Percentiles rank a stretch among this genome's conserved stretches.
phyloP scores from a whole-genome alignment of 2,888 invertebrate genomes.

The Agriotes lineatus region DNA sequence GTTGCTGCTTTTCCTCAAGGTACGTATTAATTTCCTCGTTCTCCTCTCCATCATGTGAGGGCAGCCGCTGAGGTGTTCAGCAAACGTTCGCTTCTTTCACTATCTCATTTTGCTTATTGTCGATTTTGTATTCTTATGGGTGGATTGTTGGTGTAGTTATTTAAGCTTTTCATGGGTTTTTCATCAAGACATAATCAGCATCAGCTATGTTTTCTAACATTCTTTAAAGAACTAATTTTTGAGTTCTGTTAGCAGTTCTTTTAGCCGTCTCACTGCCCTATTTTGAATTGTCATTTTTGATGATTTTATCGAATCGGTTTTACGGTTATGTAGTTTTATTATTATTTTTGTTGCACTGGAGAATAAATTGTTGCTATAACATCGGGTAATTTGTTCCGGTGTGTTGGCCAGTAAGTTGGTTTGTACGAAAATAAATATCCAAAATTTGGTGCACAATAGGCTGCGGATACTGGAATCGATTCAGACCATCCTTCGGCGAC shows the following conservation, averaged over 20 bases:
- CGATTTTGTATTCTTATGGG: neutral
- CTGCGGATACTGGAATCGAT: neutral
- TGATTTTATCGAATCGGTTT: neutral
- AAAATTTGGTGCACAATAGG: neutral
- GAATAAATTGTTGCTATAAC: conserved; percentile 17
- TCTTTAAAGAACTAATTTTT: conserved; percentile 13
- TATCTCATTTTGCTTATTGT: neutral
- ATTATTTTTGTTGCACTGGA: conserved; percentile 10
- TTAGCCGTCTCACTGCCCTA: conserved; percentile 10
- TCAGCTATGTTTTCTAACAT: neutral
- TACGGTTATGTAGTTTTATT: conserved; percentile 6
- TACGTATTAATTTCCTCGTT: conserved; percentile 5
- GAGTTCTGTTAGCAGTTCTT: conserved; percentile 9
- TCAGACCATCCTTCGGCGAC: neutral
- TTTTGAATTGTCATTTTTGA: neutral
- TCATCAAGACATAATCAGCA: neutral
- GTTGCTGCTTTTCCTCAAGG: conserved; percentile 4
- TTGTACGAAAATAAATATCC: neutral
- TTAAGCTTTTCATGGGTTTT: conserved; percentile 7
- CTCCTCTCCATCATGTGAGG: conserved; percentile 4
- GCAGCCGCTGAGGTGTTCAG: conserved; percentile 9
- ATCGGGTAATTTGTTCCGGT: conserved; percentile 1
- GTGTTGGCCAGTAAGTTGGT: conserved; percentile 1
- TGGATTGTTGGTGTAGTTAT: conserved; percentile 1
- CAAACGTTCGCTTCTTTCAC: conserved; percentile 6